Evolutionary conservation across 2,113 vertebrate species (phyloP), one percentile per base, ranked within the genome.

Genomic region (Trochalopteron elliotii): DNA sequence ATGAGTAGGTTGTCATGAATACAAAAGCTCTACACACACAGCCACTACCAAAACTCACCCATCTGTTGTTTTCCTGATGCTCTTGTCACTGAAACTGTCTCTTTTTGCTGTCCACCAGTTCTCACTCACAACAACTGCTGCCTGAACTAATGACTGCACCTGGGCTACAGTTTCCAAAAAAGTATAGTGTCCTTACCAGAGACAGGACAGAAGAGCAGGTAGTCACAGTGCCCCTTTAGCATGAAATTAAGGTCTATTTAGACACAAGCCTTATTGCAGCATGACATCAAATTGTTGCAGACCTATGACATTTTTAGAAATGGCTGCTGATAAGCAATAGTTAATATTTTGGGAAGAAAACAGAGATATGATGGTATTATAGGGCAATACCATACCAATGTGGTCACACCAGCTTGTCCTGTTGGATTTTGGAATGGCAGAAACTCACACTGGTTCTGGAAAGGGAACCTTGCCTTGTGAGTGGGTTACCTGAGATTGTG

Each of bases 1-100:
- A 95, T 89, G 78, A 96, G 56, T 11, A 15, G 37, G 55, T 76
- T 94, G 83, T 72, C 72, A 64, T 64, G 88, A 91, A 93, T 91
- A 82, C 33, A 86, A 86, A 94, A 92, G 45, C 3, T 1, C 44
- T 61, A 23, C 55, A 80, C 23, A 74, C 33, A 65, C 47, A 87
- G 28, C 28, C 18, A 28, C 37, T 47, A 35, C 16, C 30, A 33
- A 67, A 87, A 35, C 40, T 80, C 18, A 5, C 60, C 25, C 1
- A 0, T 56, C 31, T 89, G 50, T 30, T 77, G 9, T 53, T 83
- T 70, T 71, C 39, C 52, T 82, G 80, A 70, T 56, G 60, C 47
- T 57, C 57, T 86, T 35, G 56, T 74, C 60, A 59, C 57, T 45
- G 49, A 57, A 88, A 44, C 40, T 44, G 6, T 61, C 40, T 61